phyloP scores from a whole-genome alignment of 2,888 invertebrate species.

The Eudemis profundana region DNA sequence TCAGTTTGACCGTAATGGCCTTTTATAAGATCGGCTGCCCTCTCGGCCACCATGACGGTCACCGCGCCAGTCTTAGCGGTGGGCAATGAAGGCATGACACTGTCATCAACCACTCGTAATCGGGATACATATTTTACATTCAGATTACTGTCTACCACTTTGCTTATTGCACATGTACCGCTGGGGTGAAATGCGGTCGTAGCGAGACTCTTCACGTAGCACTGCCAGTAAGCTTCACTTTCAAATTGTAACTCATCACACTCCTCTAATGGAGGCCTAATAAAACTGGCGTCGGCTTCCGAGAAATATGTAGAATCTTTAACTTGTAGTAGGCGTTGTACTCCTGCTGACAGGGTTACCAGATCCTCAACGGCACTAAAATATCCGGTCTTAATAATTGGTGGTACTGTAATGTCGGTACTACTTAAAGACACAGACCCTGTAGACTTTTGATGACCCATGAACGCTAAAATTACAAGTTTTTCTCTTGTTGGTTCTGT shows the following conservation, averaged over 20 bases:
- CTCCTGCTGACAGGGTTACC: background rate
- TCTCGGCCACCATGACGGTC: conserved; percentile 48
- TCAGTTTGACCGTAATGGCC: background rate
- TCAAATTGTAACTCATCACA: conserved; percentile 71
- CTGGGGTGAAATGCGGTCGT: conserved; percentile 84
- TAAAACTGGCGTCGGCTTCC: conserved; percentile 2
- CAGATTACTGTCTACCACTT: conserved; percentile 39
- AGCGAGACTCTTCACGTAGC: conserved; percentile 78
- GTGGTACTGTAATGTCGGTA: conserved; percentile 25
- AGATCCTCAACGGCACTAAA: conserved; percentile 32
- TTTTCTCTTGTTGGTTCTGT: conserved; percentile 20
- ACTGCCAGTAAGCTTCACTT: conserved; percentile 83
- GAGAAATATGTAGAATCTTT: conserved; percentile 20
- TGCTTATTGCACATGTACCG: conserved; percentile 47
- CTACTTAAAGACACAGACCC: conserved; percentile 35
- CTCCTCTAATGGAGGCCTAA: conserved; percentile 59
- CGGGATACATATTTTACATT: conserved; percentile 43
- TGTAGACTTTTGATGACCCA: conserved; percentile 25
- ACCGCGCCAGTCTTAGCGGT: conserved; percentile 45
- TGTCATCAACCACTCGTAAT: conserved; percentile 46
- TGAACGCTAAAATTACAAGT: background rate
- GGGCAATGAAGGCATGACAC: conserved; percentile 44
- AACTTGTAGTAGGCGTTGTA: conserved; percentile 3
- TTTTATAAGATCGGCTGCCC: conserved; percentile 47
- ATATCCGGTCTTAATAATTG: conserved; percentile 27